phyloP scores from a whole-genome alignment of 2,797 vertebrate genomes.

The Smutsia gigantea region DNA sequence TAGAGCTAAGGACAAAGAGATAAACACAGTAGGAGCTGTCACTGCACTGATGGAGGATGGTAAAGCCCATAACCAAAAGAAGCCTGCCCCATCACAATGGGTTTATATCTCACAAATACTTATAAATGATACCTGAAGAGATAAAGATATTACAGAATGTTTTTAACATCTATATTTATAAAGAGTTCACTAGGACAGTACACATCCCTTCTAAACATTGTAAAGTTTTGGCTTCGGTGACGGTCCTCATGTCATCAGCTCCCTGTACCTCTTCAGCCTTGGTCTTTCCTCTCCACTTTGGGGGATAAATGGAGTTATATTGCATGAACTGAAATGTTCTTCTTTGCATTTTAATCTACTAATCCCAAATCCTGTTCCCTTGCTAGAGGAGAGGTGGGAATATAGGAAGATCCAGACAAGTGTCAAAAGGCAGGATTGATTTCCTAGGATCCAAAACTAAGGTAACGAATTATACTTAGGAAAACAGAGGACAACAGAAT shows the following conservation, averaged over 20 bases:
- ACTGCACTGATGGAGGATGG: neutral
- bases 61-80: neutral
- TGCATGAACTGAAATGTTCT: neutral
- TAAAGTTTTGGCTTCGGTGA: neutral
- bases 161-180: neutral
- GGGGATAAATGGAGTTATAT: neutral
- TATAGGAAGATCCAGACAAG: neutral
- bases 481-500: neutral
- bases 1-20: neutral
- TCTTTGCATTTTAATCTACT: neutral
- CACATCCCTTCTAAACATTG: neutral
- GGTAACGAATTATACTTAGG: neutral
- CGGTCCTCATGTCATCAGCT: neutral
- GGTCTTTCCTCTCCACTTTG: neutral
- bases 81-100: no score
- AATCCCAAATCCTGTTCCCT: neutral
- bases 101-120: neutral
- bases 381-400: neutral
- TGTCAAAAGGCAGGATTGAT: neutral
- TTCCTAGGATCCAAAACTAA: neutral
- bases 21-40: neutral
- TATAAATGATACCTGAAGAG: accelerated
- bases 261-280: neutral
- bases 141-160: neutral
- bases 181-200: no score